These are phyloP conservation scores for Clarias pachynema DNA, from an alignment of 2,797 vertebrate species.

Conservation along the genomic window DNA sequence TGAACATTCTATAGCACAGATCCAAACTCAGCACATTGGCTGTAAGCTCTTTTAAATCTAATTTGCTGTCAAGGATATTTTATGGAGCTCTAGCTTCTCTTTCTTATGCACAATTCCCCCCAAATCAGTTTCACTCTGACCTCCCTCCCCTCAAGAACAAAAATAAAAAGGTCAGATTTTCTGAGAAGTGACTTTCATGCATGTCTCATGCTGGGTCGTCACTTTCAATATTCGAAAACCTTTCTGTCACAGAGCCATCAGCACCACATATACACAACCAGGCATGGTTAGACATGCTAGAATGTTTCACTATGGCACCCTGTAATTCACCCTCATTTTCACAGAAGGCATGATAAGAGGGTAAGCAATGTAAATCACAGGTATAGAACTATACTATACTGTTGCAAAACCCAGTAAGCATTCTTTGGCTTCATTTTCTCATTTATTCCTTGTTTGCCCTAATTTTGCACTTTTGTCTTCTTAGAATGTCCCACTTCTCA, in stretches of 20 bases:
- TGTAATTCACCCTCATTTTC: slow-evolving; percentile 18
- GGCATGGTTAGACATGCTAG: slow-evolving; percentile 23
- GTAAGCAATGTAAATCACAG: slow-evolving; percentile 17
- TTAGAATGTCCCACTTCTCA: background rate
- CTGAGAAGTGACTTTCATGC: slow-evolving; percentile 80
- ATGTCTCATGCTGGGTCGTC: slow-evolving; percentile 80
- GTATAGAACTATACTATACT: background rate
- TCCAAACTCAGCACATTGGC: background rate
- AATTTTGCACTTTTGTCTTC: background rate
- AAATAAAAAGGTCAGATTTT: slow-evolving; percentile 83
- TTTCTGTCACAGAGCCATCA: slow-evolving; percentile 74
- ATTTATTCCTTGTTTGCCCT: background rate
- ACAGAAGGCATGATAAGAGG: slow-evolving; percentile 29
- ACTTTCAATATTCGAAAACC: slow-evolving; percentile 80
- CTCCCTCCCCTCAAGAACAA: slow-evolving; percentile 66
- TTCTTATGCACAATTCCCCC: slow-evolving; percentile 73
- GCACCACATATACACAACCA: slow-evolving; percentile 49
- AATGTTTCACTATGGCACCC: background rate
- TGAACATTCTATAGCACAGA: background rate
- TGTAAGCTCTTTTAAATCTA: background rate
- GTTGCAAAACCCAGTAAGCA: background rate
- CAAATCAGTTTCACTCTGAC: slow-evolving; percentile 68
- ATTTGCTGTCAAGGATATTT: slow-evolving; percentile 68
- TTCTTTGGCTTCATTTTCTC: background rate
- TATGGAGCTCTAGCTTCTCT: slow-evolving; percentile 65